Conservation (phyloP, 1,140 invertebrate species). For the Euglossa dilemma region DNA sequence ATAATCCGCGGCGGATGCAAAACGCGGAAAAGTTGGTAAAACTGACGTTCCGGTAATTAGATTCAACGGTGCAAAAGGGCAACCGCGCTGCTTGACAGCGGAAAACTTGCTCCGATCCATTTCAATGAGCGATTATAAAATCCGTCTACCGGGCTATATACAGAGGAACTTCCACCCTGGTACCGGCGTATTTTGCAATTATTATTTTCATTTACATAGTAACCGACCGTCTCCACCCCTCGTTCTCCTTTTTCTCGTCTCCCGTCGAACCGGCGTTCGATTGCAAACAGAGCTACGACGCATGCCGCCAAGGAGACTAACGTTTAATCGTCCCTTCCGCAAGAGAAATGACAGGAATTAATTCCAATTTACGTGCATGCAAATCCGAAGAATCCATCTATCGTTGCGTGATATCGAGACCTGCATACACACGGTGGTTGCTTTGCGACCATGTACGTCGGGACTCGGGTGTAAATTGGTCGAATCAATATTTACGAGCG, state of each 20-base stretch:
- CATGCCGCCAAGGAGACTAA: too few relatives aligned
- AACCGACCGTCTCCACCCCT: neutral
- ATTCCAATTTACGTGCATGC: neutral
- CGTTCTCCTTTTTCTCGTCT: neutral
- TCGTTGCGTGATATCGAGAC: too few relatives aligned
- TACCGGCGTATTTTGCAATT: slow-evolving; percentile 38
- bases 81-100: slow-evolving; percentile 55
- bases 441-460: too few relatives aligned
- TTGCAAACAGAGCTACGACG: neutral
- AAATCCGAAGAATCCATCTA: neutral
- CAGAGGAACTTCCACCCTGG: slow-evolving; percentile 39
- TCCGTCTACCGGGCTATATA: slow-evolving; percentile 47
- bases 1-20: slow-evolving; percentile 52
- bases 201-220: slow-evolving; percentile 51
- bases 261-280: neutral
- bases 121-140: slow-evolving; percentile 64
- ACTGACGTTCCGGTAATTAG: slow-evolving; percentile 71
- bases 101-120: slow-evolving; percentile 60
- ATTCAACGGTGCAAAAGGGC: slow-evolving; percentile 66
- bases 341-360: neutral
- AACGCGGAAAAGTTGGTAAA: slow-evolving; percentile 59
- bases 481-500: too few relatives aligned
- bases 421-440: too few relatives aligned
- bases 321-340: neutral
- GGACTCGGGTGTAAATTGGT: too few relatives aligned